Evolutionary conservation across 2,113 vertebrate species (phyloP).

Genomic region (Cyanoderma ruficeps): DNA sequence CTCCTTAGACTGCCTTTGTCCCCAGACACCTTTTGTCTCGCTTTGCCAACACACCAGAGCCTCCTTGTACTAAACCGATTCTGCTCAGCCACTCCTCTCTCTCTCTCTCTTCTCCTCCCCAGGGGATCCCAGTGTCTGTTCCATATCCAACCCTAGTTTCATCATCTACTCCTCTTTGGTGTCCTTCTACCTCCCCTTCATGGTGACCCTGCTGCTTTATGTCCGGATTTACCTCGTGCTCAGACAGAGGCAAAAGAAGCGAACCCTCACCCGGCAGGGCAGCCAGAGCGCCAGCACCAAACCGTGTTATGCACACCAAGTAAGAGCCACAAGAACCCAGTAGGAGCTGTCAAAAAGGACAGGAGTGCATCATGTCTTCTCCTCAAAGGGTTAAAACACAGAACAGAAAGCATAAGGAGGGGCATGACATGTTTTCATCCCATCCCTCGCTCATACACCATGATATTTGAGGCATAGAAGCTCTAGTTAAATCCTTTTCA

Average conservation of each 20-base stretch:
- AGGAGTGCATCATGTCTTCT: neutral
- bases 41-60: neutral
- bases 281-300: conserved; percentile 81
- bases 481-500: neutral
- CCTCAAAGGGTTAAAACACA: neutral
- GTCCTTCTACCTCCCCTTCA: conserved; percentile 94
- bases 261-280: conserved; percentile 83
- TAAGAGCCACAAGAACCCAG: neutral
- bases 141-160: conserved; percentile 94
- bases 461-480: neutral
- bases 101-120: conserved; percentile 33
- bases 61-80: neutral
- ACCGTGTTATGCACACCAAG: conserved; percentile 45
- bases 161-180: conserved; percentile 94
- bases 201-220: conserved; percentile 91
- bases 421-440: neutral
- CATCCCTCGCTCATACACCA: neutral
- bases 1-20: neutral
- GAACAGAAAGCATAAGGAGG: neutral
- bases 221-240: conserved; percentile 91
- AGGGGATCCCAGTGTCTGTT: conserved; percentile 89
- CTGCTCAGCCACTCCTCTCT: neutral
- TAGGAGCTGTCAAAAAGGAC: neutral
- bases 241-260: conserved; percentile 84
- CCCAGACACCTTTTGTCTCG: fast-evolving